Percentiles rank a stretch among this genome's conserved stretches.
phyloP scores from a whole-genome alignment of 2,888 invertebrate genomes.

The Scotopteryx bipunctaria region DNA sequence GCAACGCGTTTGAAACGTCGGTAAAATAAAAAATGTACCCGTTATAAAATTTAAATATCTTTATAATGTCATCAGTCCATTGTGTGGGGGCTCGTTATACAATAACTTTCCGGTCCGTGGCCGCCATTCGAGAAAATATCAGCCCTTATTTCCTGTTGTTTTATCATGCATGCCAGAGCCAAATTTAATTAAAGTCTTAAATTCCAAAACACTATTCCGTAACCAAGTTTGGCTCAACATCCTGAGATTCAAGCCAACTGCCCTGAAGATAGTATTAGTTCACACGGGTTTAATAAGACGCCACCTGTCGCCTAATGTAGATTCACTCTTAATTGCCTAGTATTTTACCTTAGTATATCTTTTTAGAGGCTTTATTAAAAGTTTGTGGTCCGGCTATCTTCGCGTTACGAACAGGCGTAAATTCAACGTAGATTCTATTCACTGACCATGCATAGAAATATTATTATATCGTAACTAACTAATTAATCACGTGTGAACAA shows the following conservation, averaged over 20 bases:
- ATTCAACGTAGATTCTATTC: too few species aligned
- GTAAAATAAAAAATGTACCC: too few species aligned
- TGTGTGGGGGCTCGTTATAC: too few species aligned
- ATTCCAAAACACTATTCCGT: conserved; percentile 3
- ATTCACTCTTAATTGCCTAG: conserved; percentile 66
- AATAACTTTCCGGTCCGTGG: too few species aligned
- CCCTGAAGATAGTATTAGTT: conserved; percentile 55
- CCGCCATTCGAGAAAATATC: too few species aligned
- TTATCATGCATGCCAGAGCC: background rate
- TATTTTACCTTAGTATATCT: conserved; percentile 42
- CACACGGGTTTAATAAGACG: conserved; percentile 71
- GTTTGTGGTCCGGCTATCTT: conserved; percentile 24
- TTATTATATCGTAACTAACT: too few species aligned
- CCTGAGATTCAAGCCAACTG: conserved; percentile 19
- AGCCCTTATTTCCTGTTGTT: background rate
- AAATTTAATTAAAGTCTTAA: background rate
- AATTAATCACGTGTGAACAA: too few species aligned
- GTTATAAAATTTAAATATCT: too few species aligned
- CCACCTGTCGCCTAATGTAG: conserved; percentile 65
- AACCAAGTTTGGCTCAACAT: conserved; percentile 13
- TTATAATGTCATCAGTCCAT: too few species aligned
- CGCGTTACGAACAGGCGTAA: too few species aligned
- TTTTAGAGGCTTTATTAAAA: conserved; percentile 37
- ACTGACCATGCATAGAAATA: too few species aligned
- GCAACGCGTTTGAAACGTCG: too few species aligned